These are phyloP conservation scores for Macropis europaea DNA, from an alignment of 2,888 invertebrate genomes.

Conservation along the genomic window DNA sequence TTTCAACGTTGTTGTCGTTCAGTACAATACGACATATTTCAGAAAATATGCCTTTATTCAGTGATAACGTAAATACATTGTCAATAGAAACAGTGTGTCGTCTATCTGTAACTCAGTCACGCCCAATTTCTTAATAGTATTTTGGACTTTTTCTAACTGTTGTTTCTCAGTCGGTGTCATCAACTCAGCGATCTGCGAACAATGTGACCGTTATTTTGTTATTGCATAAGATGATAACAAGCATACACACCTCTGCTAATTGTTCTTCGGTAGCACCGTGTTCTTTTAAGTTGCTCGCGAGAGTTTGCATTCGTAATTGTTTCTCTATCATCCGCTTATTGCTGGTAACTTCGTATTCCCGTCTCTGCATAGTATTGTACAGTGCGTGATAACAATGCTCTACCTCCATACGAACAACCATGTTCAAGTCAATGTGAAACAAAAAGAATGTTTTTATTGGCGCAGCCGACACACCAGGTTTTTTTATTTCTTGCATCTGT, in stretches of 20 bases:
- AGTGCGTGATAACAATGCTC: slow-evolving; percentile 87
- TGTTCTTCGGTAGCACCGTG: slow-evolving; percentile 90
- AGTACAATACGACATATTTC: background rate
- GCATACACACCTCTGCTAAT: slow-evolving; percentile 86
- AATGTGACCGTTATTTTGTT: background rate
- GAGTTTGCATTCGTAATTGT: slow-evolving; percentile 91
- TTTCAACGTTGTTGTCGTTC: background rate
- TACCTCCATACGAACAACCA: slow-evolving; percentile 85
- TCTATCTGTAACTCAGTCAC: slow-evolving; percentile 90
- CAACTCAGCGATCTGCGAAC: slow-evolving; percentile 88
- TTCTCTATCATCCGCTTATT: slow-evolving; percentile 93
- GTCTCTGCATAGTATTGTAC: slow-evolving; percentile 85
- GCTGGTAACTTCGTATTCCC: slow-evolving; percentile 84
- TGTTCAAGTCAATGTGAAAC: slow-evolving; percentile 87
- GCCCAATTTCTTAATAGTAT: slow-evolving; percentile 88
- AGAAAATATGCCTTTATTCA: slow-evolving; percentile 68
- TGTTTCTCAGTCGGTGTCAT: slow-evolving; percentile 92
- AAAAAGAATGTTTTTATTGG: slow-evolving; percentile 91
- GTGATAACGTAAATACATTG: slow-evolving; percentile 86
- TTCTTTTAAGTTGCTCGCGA: slow-evolving; percentile 89
- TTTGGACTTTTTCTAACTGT: slow-evolving; percentile 87
- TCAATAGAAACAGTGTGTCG: slow-evolving; percentile 90
- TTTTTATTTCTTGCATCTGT: slow-evolving; percentile 87
- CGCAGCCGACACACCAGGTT: slow-evolving; percentile 85
- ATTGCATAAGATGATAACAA: slow-evolving; percentile 1